phyloP scores from a whole-genome alignment of 2,888 invertebrate species.

The Fragum fragum region DNA sequence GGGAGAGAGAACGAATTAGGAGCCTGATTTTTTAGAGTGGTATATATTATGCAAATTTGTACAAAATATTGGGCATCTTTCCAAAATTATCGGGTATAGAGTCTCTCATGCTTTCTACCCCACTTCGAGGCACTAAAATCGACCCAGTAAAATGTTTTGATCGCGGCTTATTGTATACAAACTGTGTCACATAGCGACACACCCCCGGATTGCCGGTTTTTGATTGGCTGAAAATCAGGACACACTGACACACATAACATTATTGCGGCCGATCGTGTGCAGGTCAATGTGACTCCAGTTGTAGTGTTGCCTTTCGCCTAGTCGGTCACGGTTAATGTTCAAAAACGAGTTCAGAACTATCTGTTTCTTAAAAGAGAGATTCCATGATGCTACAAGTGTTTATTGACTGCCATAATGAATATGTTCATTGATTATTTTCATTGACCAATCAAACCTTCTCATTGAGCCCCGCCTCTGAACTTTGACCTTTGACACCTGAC shows the following conservation, averaged over 20 bases:
- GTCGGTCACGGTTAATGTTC: not conserved
- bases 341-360: not conserved
- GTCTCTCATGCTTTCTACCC: too few relatives aligned
- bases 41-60: too few relatives aligned
- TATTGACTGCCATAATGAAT: not conserved
- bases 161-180: not conserved
- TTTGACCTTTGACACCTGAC: slow-evolving; percentile 34
- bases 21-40: too few relatives aligned
- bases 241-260: slow-evolving; percentile 17
- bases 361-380: too few relatives aligned
- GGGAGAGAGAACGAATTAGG: too few relatives aligned
- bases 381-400: too few relatives aligned
- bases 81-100: too few relatives aligned
- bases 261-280: not conserved
- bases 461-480: slow-evolving; percentile 9
- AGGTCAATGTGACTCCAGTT: slow-evolving; percentile 2
- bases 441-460: slow-evolving; percentile 24
- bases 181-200: slow-evolving; percentile 27
- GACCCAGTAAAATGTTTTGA: not conserved
- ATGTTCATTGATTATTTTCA: slow-evolving; percentile 13
- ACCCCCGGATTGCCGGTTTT: not conserved
- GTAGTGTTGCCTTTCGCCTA: not conserved
- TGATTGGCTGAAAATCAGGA: slow-evolving; percentile 8
- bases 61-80: too few relatives aligned
- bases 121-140: too few relatives aligned